phyloP scores from a whole-genome alignment of 1,140 invertebrate species.

The Pseudomyrmex cubaensis region DNA sequence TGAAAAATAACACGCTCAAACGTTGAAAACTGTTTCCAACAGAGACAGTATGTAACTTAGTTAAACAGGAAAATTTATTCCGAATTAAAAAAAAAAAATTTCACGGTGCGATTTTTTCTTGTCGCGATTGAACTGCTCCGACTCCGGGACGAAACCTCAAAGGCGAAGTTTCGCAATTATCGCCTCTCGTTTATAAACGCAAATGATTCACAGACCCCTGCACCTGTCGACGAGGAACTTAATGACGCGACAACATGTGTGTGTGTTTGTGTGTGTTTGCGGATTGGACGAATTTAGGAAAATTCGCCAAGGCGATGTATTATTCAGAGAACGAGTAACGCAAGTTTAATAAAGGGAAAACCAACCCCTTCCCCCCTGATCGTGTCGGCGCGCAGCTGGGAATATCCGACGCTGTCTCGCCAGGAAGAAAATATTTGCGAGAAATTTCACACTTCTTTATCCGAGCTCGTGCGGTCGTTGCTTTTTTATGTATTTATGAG shows the following conservation, averaged over 20 bases:
- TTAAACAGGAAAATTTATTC: background rate
- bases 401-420: conserved; percentile 25
- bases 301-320: conserved; percentile 54
- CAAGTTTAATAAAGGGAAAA: conserved; percentile 66
- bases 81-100: background rate
- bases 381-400: conserved; percentile 10
- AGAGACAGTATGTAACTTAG: too few relatives aligned
- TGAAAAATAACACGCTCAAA: background rate
- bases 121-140: background rate
- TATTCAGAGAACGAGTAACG: conserved; percentile 59
- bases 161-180: conserved; percentile 47
- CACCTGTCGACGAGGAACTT: background rate
- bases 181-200: background rate
- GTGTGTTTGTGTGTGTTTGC: background rate
- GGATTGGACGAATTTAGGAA: conserved; percentile 32
- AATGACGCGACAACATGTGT: background rate
- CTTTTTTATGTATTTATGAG: conserved; percentile 41
- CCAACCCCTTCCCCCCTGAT: background rate
- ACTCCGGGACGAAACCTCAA: background rate
- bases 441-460: conserved; percentile 45
- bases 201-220: background rate
- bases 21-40: background rate
- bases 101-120: background rate
- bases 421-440: conserved; percentile 48
- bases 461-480: background rate